Conservation (phyloP, 2,113 vertebrate genomes). For the Cariama cristata region DNA sequence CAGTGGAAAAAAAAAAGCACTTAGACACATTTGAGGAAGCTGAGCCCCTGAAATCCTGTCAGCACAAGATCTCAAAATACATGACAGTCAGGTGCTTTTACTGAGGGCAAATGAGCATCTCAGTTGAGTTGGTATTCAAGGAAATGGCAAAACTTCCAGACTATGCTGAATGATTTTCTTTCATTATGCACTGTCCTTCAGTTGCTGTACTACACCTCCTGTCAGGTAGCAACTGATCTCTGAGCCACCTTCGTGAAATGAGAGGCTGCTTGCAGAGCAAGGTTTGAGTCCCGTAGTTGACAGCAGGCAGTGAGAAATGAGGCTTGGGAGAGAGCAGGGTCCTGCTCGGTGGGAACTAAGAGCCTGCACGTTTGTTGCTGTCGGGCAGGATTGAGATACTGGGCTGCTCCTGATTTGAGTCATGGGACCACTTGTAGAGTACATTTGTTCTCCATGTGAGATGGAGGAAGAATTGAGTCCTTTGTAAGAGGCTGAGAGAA, state of each 20-base stretch:
- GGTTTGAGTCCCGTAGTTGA: background rate
- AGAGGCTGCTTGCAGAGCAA: background rate
- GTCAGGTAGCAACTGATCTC: background rate
- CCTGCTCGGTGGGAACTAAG: background rate
- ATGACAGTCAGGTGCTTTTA: background rate
- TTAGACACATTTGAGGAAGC: rapidly evolving
- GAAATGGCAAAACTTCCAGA: no score
- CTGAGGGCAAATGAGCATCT: background rate
- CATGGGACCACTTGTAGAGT: background rate
- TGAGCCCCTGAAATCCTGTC: background rate
- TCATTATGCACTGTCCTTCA: rapidly evolving
- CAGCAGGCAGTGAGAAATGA: background rate
- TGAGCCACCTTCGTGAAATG: rapidly evolving
- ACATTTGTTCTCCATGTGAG: background rate
- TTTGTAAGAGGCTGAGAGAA: background rate
- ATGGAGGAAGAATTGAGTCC: background rate
- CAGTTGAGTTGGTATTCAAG: background rate
- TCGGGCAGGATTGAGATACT: background rate
- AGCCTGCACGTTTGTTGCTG: background rate
- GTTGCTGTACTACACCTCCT: background rate
- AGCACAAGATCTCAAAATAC: background rate
- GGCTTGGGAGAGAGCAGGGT: background rate
- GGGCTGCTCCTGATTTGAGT: background rate
- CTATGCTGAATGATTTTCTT: background rate
- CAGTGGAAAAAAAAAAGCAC: background rate